phyloP scores from a whole-genome alignment of 2,113 vertebrate species.

The Cyphomyrus plagiostoma region DNA sequence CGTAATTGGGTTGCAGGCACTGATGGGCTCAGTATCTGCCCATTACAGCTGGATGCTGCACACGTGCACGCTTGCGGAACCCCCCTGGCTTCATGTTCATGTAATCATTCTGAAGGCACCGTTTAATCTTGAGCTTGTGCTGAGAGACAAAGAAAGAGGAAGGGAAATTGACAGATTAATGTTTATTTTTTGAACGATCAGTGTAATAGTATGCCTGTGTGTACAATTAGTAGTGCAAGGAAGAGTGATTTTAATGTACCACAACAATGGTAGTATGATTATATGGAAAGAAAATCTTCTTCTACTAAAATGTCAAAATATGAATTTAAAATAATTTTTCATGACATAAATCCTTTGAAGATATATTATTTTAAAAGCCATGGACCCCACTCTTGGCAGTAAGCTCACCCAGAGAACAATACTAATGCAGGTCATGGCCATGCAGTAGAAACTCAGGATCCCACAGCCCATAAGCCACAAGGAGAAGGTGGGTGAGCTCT shows the following conservation, averaged over 20 bases:
- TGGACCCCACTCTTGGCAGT: not conserved
- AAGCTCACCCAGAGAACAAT: slow-evolving; percentile 28
- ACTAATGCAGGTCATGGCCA: slow-evolving; percentile 18
- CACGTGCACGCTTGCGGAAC: slow-evolving; percentile 28
- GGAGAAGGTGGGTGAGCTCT: no score
- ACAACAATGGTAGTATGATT: not conserved
- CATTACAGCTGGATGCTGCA: slow-evolving; percentile 30
- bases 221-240: not conserved
- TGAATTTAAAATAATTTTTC: not conserved
- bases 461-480: not conserved
- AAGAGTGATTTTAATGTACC: not conserved
- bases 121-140: slow-evolving; percentile 20
- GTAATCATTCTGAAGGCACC: slow-evolving; percentile 27
- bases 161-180: not conserved
- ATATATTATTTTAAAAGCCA: not conserved
- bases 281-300: not conserved
- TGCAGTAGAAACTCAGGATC: slow-evolving; percentile 8
- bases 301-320: not conserved
- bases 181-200: not conserved
- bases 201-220: not conserved
- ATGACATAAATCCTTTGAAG: not conserved
- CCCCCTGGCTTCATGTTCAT: slow-evolving; percentile 35
- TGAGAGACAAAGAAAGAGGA: slow-evolving; percentile 17
- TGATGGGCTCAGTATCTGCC: slow-evolving; percentile 21
- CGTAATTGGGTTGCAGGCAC: not conserved